Percentiles rank a stretch among this genome's conserved stretches.
phyloP scores from a whole-genome alignment of 2,113 vertebrate genomes.

The Festucalex cinctus region DNA sequence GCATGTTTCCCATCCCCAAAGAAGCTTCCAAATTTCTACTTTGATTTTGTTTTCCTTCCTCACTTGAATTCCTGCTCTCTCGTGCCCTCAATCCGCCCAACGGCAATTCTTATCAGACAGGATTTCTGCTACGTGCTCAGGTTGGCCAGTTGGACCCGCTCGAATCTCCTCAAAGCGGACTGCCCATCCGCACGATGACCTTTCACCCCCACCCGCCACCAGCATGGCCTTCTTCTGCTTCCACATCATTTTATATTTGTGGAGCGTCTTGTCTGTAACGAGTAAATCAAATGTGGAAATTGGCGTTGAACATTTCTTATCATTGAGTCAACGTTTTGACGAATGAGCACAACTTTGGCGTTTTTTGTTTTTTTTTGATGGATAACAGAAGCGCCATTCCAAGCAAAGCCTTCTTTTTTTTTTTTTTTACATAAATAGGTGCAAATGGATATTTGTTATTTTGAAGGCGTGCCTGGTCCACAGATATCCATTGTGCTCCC shows the following conservation, averaged over 20 bases:
- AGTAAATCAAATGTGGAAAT: neutral
- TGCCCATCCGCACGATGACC: conserved; percentile 45
- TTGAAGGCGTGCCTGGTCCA: neutral
- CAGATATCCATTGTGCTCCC: neutral
- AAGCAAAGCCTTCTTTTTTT: neutral
- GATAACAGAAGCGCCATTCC: neutral
- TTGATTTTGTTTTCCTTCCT: conserved; percentile 38
- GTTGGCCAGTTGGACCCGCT: too few species aligned
- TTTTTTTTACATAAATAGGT: neutral
- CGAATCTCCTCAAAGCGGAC: conserved; percentile 57
- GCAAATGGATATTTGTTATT: neutral
- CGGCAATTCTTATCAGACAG: too few species aligned
- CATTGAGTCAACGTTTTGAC: conserved; percentile 32
- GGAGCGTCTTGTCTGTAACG: conserved; percentile 3
- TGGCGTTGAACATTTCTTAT: conserved; percentile 27
- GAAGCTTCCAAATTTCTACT: conserved; percentile 45
- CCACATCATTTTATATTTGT: neutral
- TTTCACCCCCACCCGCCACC: too few species aligned
- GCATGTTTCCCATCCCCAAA: conserved; percentile 36
- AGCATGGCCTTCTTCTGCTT: conserved; percentile 14
- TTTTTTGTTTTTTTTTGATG: conserved; percentile 18
- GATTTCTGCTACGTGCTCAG: too few species aligned
- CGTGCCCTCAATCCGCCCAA: conserved; percentile 9
- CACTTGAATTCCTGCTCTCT: conserved; percentile 21
- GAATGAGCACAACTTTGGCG: conserved; percentile 19